phyloP scores from a whole-genome alignment of 1,140 invertebrate genomes.

The Heliconius hewitsoni region DNA sequence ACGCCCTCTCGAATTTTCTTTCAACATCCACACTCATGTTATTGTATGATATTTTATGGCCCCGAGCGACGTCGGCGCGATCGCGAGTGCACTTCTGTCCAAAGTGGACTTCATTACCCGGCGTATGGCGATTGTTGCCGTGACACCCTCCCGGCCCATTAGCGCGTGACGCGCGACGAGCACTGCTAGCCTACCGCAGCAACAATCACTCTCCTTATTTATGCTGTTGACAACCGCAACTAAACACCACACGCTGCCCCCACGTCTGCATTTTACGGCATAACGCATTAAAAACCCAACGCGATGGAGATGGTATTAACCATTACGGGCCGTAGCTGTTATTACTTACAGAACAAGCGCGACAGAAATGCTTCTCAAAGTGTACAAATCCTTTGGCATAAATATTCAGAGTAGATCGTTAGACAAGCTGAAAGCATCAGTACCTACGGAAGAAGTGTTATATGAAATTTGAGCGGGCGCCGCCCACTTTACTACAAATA shows the following conservation, averaged over 20 bases:
- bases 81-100: slow-evolving; percentile 66
- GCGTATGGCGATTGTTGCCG: slow-evolving; percentile 70
- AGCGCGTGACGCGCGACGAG: slow-evolving; percentile 57
- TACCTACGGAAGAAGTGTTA: slow-evolving; percentile 71
- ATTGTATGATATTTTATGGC: slow-evolving; percentile 59
- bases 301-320: slow-evolving; percentile 49
- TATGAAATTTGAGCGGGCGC: slow-evolving; percentile 75
- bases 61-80: slow-evolving; percentile 51
- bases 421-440: slow-evolving; percentile 70
- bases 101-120: slow-evolving; percentile 72
- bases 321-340: slow-evolving; percentile 72
- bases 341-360: slow-evolving; percentile 65
- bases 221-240: slow-evolving; percentile 71
- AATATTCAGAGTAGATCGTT: slow-evolving; percentile 76
- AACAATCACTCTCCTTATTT: slow-evolving; percentile 63
- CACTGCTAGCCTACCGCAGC: slow-evolving; percentile 66
- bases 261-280: slow-evolving; percentile 69
- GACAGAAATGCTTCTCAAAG: slow-evolving; percentile 74
- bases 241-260: slow-evolving; percentile 53
- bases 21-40: slow-evolving; percentile 51
- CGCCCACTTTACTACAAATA: slow-evolving; percentile 79
- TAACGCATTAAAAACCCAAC: slow-evolving; percentile 43
- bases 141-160: slow-evolving; percentile 69
- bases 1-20: slow-evolving; percentile 12
- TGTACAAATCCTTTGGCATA: slow-evolving; percentile 77